Base-by-base conservation (phyloP, 2,113 vertebrate species). In the Hepsetus odoe region DNA sequence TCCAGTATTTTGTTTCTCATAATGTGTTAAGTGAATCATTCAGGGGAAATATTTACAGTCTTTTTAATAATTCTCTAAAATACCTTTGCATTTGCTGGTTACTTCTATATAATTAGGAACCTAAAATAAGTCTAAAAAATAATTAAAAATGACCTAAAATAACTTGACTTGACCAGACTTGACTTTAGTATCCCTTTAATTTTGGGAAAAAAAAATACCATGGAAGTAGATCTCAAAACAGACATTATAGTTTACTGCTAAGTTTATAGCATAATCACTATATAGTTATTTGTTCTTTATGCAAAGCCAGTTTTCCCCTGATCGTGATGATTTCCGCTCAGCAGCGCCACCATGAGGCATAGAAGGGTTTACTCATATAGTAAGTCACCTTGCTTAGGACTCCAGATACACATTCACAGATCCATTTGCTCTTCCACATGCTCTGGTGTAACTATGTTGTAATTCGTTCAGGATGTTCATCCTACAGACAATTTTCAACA, bases 401-500 rank as follows among this genome's bases (percentile, higher is more conserved):
- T 4, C 5, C 11, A 64, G 49, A 70, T 20, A 32, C 16, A 56
- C 35, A 58, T 16, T 38, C 44, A 71, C 35, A 72, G 35, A 72
- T 44, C 42, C n/a, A 44, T 33, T 71, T 72, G 76, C 55, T 61
- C 16, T 74, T 67, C 53, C 64, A 51, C 72, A 76, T 70, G 30
- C 68, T 74, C 32, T 13, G 44, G 46, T 20, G 10, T 7, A 20
- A 24, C 7, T 8, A 88, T 94, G 95, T 28, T 95, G 91, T 4
- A 96, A 94, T 67, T 92, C 95, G 92, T 91, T 96, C 95, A 0
- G 93, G 95, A 56, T 96, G 89, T 78, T 96, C 94, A 74, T 97
- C 95, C 95, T 96, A 77, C 53, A 5, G 24, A 26, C 13, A 55
- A 38, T 35, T 49, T 33, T 24, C 33, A 18, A 24, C 66, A 18